These are phyloP conservation scores for Sinocyclocheilus anshuiensis DNA, from an alignment of 2,113 vertebrate species.

Conservation along the genomic window DNA sequence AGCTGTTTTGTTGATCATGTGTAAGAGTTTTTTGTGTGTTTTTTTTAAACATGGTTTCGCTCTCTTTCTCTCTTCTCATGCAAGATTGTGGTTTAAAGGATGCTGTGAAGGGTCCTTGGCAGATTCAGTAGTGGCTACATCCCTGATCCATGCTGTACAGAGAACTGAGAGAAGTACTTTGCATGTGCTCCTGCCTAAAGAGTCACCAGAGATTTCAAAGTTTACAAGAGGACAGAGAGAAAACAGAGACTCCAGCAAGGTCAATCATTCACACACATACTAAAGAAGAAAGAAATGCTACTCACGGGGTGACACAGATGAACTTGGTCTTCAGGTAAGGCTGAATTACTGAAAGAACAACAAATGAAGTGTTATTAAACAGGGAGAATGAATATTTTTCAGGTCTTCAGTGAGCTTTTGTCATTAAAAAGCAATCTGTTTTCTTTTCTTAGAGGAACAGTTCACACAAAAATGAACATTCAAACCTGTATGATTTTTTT, in stretches of 20 bases:
- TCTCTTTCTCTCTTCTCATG: constrained; percentile 24
- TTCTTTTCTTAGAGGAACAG: no score
- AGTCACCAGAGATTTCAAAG: constrained; percentile 30
- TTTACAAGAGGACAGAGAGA: constrained; percentile 33
- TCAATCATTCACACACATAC: constrained; percentile 13
- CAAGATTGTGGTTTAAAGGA: constrained; percentile 6
- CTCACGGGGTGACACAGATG: constrained; percentile 99
- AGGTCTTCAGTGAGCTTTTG: no score
- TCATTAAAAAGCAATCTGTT: no score
- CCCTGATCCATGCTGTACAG: constrained; percentile 26
- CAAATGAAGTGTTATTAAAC: neutral
- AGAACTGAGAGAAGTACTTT: constrained; percentile 13
- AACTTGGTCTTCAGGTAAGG: constrained; percentile 98
- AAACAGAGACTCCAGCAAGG: constrained; percentile 2
- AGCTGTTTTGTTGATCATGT: neutral
- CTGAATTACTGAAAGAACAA: constrained; percentile 79
- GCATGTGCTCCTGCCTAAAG: constrained; percentile 36
- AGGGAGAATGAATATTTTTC: neutral
- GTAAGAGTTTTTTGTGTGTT: no score
- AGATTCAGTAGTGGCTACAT: constrained; percentile 24
- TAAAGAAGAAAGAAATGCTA: constrained; percentile 60
- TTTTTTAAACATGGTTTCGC: neutral
- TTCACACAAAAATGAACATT: no score
- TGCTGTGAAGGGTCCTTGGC: constrained; percentile 30
- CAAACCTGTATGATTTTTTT: no score